Percentiles rank a stretch among this genome's conserved stretches.
Conservation (phyloP, 2,888 invertebrate genomes). For the Acanthosepion lycidas region DNA sequence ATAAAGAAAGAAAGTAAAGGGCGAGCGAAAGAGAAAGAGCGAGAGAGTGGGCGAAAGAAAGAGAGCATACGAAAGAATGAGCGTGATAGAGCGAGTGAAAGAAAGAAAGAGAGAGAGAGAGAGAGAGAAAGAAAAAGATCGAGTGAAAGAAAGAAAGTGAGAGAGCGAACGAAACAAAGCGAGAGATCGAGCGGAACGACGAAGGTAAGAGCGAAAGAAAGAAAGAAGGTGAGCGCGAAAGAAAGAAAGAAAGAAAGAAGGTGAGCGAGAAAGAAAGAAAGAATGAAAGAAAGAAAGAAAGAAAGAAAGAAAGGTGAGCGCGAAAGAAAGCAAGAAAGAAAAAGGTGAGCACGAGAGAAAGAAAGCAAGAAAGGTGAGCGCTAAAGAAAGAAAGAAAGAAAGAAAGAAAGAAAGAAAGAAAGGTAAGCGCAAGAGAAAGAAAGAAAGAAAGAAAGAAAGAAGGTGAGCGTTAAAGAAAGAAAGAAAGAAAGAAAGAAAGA, state of each 20-base stretch:
- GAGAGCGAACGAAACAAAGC: too few relatives aligned
- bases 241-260: not conserved
- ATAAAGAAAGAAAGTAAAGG: too few relatives aligned
- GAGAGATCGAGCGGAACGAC: too few relatives aligned
- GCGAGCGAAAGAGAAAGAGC: too few relatives aligned
- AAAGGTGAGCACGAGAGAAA: not conserved
- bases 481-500: not conserved
- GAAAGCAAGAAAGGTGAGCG: too few relatives aligned
- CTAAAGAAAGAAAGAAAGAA: too few relatives aligned
- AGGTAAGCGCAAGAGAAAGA: accelerated
- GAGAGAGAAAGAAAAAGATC: too few relatives aligned
- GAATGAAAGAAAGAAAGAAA: too few relatives aligned
- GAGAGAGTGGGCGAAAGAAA: not conserved
- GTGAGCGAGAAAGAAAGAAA: not conserved
- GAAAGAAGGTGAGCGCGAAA: too few relatives aligned
- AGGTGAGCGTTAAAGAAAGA: not conserved
- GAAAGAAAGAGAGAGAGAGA: not conserved
- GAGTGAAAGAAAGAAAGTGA: too few relatives aligned
- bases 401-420: not conserved
- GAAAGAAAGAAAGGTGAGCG: too few relatives aligned
- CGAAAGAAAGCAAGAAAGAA: too few relatives aligned
- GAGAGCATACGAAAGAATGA: accelerated
- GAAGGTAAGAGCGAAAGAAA: not conserved
- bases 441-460: not conserved
- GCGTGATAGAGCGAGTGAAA: not conserved